A percentile compares a stretch with the other conserved stretches of the same genome.
phyloP scores from a whole-genome alignment of 2,113 vertebrate species.

The Odocoileus hemionus region DNA sequence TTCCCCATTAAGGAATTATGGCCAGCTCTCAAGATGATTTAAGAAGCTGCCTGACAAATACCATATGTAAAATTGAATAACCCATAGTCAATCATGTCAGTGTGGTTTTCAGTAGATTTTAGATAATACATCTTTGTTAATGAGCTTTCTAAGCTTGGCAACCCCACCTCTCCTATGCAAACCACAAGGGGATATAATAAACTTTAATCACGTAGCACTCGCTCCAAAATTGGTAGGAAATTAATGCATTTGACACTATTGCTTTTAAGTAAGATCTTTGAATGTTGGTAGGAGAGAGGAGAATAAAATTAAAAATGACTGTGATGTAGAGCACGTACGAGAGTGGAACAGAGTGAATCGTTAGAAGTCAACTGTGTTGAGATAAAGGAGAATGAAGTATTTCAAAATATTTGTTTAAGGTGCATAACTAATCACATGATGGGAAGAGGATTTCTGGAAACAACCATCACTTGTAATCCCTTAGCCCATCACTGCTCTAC shows the following conservation, averaged over 20 bases:
- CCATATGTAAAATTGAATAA: slow-evolving; percentile 56
- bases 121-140: slow-evolving; percentile 57
- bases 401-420: not conserved
- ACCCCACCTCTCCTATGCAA: not conserved
- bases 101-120: slow-evolving; percentile 45
- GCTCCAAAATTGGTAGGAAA: not conserved
- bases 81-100: slow-evolving; percentile 17
- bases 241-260: not conserved
- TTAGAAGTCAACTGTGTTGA: not conserved
- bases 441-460: not conserved
- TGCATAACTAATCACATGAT: not conserved
- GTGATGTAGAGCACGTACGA: not conserved
- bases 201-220: slow-evolving; percentile 33
- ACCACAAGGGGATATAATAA: not conserved
- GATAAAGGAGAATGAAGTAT: not conserved
- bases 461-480: not conserved
- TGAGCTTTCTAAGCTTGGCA: slow-evolving; percentile 42
- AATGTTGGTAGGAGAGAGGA: not conserved
- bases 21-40: slow-evolving; percentile 47
- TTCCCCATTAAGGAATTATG: slow-evolving; percentile 56
- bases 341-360: not conserved
- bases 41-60: slow-evolving; percentile 50
- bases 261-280: not conserved
- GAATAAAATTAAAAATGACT: not conserved
- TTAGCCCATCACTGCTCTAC: not conserved